phyloP scores from a whole-genome alignment of 2,797 vertebrate genomes.

The Platalea minor region DNA sequence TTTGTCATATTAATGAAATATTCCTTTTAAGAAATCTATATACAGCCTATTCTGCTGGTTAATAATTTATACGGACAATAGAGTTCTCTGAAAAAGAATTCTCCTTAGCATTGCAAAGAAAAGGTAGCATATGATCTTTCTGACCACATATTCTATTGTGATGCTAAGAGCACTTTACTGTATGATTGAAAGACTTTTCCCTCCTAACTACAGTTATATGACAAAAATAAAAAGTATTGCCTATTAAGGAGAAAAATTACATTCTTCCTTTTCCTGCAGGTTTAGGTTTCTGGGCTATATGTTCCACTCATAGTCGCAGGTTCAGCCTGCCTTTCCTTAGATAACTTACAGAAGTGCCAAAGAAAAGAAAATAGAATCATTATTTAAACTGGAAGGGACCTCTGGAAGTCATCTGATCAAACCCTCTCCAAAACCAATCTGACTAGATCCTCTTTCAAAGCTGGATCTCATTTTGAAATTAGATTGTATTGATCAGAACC shows the following conservation, averaged over 20 bases:
- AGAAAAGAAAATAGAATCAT: background rate
- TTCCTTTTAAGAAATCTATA: constrained; percentile 32
- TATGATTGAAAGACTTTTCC: background rate
- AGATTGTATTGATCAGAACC: background rate
- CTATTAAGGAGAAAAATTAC: background rate
- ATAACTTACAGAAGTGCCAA: background rate
- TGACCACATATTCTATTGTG: background rate
- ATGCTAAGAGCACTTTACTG: background rate
- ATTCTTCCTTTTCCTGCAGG: background rate
- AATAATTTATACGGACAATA: background rate
- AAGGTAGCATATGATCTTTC: background rate
- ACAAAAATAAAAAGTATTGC: background rate
- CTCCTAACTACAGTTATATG: background rate
- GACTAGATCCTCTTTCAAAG: background rate
- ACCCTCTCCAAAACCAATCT: background rate
- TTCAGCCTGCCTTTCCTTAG: background rate
- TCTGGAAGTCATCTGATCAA: background rate
- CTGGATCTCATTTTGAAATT: background rate
- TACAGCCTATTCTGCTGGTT: background rate
- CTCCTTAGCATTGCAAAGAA: background rate
- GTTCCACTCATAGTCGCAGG: background rate
- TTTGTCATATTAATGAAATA: constrained; percentile 55
- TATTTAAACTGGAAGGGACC: background rate
- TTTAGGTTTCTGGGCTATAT: background rate
- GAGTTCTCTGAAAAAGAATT: background rate